Base-by-base conservation (phyloP, 1,140 invertebrate species). In the Nasonia longicornis region DNA sequence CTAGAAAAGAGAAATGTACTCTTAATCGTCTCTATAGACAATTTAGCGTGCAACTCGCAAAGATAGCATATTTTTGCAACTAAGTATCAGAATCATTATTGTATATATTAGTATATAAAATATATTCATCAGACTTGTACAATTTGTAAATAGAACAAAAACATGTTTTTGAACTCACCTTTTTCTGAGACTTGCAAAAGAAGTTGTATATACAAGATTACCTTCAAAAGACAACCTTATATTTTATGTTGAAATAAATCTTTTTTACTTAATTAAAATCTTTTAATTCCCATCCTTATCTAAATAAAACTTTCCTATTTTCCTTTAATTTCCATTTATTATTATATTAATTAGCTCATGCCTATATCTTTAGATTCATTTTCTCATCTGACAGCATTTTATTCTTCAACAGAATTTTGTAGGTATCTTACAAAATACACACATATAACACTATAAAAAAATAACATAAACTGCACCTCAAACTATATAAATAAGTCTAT, bases 231-330 rank as follows among this genome's bases (percentile, higher is more conserved):
- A 80, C 83, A 82, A 83, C 42, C 75, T 85, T 88, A 86, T 89
- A 86, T 89, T 89, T 89, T 87, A 83, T 87, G 83, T 89, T 89
- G 79, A 89, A 90, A 89, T 89, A 90, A 82, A 83, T 83, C 87
- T 89, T 85, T 85, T 85, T 81, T 83, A 86, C 72, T 82, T 87
- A 86, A 87, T 85, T 87, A 83, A 85, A 84, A 86, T 90, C 89
- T 87, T 89, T 89, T 88, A 84, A 86, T 87, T 87, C 87, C 85
- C 83, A 66, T 87, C 84, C 88, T 84, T 22, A 77, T 82, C 85
- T 83, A 11, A 58, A n/a, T 35, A 70, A 22, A 38, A 2, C 64
- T 35, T 63, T 81, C 79, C 79, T 76, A 63, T 74, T 48, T 35
- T 67, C 63, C 66, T 71, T 48, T 2, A 26, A 58, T 35, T 75